Evolutionary conservation across 1,140 invertebrate genomes (phyloP).

Genomic region (Drosophila parvula): DNA sequence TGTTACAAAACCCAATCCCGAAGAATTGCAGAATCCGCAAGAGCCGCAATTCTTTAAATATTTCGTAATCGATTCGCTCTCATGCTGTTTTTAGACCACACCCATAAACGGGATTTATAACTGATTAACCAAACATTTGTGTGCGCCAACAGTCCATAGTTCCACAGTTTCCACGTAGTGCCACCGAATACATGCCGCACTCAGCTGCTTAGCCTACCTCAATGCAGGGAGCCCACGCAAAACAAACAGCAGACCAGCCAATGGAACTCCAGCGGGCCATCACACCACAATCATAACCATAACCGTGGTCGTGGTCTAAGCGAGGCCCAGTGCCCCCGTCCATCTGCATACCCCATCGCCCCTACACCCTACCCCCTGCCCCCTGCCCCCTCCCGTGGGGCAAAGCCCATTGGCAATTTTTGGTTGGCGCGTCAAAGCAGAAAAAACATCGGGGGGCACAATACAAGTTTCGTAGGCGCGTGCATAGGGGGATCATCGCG

Average conservation of each 20-base stretch:
- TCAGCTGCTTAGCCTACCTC: conserved; percentile 74
- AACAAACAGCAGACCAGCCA: conserved; percentile 75
- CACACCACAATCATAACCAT: conserved; percentile 74
- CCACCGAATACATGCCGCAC: conserved; percentile 34
- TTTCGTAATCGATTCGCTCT: background rate
- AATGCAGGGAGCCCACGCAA: conserved; percentile 49
- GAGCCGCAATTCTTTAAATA: background rate
- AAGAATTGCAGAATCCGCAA: too few species aligned
- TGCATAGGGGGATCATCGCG: conserved; percentile 9
- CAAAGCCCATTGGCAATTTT: conserved; percentile 76
- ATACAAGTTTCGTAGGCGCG: conserved; percentile 71
- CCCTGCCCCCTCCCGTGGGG: conserved; percentile 1
- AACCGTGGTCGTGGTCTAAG: conserved; percentile 53
- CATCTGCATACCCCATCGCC: background rate
- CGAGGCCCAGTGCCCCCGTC: conserved; percentile 23
- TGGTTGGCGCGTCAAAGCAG: conserved; percentile 76
- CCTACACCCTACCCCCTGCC: conserved; percentile 1
- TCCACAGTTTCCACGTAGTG: background rate
- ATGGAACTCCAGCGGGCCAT: conserved; percentile 65
- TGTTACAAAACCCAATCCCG: background rate
- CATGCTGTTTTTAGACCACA: conserved; percentile 43
- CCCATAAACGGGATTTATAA: conserved; percentile 40
- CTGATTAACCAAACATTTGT: conserved; percentile 55
- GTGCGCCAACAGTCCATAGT: conserved; percentile 27
- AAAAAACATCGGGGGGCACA: conserved; percentile 74